A percentile compares a stretch with the other conserved stretches of the same genome.
These are phyloP conservation scores for Gnathonemus longibarbis DNA, from an alignment of 2,113 vertebrate species.

Conservation along the genomic window DNA sequence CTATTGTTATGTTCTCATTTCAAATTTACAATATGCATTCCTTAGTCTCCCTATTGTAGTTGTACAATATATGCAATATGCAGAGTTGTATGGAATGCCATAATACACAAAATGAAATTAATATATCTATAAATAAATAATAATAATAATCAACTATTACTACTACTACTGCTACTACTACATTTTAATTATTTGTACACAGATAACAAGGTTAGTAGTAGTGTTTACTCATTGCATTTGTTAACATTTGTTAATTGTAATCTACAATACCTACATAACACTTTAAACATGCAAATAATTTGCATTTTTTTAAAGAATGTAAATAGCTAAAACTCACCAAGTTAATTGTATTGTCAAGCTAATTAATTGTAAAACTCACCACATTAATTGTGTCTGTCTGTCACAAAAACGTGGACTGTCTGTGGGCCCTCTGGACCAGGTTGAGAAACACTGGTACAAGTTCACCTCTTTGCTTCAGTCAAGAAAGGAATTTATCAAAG, in stretches of 20 bases:
- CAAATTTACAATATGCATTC: neutral
- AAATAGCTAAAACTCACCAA: neutral
- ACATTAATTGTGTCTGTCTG: neutral
- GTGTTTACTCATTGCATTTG: neutral
- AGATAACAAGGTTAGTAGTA: neutral
- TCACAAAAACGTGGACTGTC: neutral
- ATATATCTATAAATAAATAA: too few species aligned
- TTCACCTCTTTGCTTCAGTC: neutral
- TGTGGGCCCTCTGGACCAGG: neutral
- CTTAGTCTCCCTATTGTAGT: neutral
- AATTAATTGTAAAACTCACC: too few species aligned
- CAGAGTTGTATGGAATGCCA: neutral
- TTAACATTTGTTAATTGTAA: neutral
- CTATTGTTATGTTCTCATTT: neutral
- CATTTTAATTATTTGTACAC: neutral
- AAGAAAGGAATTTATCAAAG: neutral
- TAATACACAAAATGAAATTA: too few species aligned
- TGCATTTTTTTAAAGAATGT: neutral
- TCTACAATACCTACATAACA: neutral
- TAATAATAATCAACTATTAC: neutral
- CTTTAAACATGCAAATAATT: neutral
- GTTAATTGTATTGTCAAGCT: neutral
- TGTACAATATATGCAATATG: too few species aligned
- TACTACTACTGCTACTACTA: neutral
- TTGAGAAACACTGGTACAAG: neutral